Conservation (phyloP, 1,140 invertebrate genomes). For the Ditylenchus dipsaci region DNA sequence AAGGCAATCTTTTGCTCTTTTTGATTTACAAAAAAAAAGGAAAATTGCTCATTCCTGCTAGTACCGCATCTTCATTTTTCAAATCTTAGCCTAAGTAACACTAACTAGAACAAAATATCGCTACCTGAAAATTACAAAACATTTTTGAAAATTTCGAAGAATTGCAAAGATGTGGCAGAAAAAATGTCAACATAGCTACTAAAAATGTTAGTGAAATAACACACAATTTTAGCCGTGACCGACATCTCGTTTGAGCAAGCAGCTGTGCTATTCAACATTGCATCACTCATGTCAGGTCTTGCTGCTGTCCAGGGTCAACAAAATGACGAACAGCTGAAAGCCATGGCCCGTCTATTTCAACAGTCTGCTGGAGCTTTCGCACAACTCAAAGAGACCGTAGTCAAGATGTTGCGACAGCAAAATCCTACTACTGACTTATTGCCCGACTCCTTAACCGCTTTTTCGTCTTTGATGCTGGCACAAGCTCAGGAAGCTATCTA, state of each 20-base stretch:
- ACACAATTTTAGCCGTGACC: constrained; percentile 37
- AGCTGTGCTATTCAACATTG: constrained; percentile 93
- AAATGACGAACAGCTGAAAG: constrained; percentile 85
- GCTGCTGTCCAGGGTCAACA: constrained; percentile 76
- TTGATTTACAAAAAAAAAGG: too few species aligned
- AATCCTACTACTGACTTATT: constrained; percentile 83
- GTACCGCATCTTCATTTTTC: too few species aligned
- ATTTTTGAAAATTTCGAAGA: too few species aligned
- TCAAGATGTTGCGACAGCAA: constrained; percentile 75
- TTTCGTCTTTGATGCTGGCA: constrained; percentile 85
- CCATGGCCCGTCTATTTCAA: constrained; percentile 78
- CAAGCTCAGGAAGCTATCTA: constrained; percentile 96
- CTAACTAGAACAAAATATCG: too few species aligned
- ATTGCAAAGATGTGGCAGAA: too few species aligned
- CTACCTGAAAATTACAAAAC: too few species aligned
- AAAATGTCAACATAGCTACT: too few species aligned
- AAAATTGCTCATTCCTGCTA: too few species aligned
- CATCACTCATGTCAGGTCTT: constrained; percentile 82
- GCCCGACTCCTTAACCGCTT: constrained; percentile 78
- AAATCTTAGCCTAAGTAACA: too few species aligned
- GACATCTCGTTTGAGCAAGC: constrained; percentile 75
- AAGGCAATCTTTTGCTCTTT: too few species aligned
- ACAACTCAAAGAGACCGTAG: constrained; percentile 77
- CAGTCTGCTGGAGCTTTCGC: constrained; percentile 83
- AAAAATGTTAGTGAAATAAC: too few species aligned